Conservation (phyloP, 2,888 invertebrate genomes). For the Amitus sp. region DNA sequence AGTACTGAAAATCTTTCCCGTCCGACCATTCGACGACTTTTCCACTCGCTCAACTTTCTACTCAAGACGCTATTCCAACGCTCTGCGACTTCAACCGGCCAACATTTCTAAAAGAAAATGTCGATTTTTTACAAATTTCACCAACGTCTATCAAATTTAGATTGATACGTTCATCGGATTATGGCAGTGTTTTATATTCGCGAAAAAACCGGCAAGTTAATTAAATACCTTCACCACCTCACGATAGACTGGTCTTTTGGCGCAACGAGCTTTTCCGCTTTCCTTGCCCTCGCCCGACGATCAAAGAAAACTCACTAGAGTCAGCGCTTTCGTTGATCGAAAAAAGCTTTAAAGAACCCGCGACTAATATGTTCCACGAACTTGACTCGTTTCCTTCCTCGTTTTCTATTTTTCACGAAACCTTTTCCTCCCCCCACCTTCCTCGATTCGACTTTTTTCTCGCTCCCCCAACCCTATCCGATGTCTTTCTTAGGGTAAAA, state of each 20-base stretch:
- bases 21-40: slow-evolving; percentile 29
- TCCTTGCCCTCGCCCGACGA: slow-evolving; percentile 14
- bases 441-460: background rate
- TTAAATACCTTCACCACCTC: slow-evolving; percentile 38
- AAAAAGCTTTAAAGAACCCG: slow-evolving; percentile 31
- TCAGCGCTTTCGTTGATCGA: slow-evolving; percentile 32
- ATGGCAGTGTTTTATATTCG: slow-evolving; percentile 31
- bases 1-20: too few relatives aligned
- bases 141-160: too few relatives aligned
- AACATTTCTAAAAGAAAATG: too few relatives aligned
- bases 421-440: background rate
- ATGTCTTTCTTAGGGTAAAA: slow-evolving; percentile 11
- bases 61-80: background rate
- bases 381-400: slow-evolving; percentile 16
- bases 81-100: slow-evolving; percentile 8
- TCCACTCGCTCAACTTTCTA: slow-evolving; percentile 24
- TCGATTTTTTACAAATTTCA: too few relatives aligned
- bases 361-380: slow-evolving; percentile 27
- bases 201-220: slow-evolving; percentile 35
- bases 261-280: slow-evolving; percentile 25
- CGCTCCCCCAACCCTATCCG: background rate
- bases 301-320: slow-evolving; percentile 27
- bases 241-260: background rate
- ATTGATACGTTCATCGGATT: slow-evolving; percentile 37
- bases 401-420: slow-evolving; percentile 4